Percentiles rank a stretch among this genome's conserved stretches.
phyloP scores from a whole-genome alignment of 1,140 invertebrate genomes.

The Drosophila punjabiensis region DNA sequence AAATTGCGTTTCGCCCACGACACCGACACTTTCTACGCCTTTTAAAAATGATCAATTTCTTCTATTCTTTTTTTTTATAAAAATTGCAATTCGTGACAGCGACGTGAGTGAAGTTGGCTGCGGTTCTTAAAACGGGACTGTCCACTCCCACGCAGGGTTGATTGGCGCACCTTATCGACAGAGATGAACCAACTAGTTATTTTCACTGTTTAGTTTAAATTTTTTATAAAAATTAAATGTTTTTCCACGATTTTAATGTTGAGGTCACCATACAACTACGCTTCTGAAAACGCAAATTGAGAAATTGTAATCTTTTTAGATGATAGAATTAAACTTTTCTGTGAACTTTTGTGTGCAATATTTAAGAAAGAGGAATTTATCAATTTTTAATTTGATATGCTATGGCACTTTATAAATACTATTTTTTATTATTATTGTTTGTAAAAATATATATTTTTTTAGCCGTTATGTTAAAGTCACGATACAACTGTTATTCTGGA shows the following conservation, averaged over 20 bases:
- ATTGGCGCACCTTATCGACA: not conserved
- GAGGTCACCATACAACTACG: no score
- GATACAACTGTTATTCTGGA: not conserved
- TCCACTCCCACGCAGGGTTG: slow-evolving; percentile 17
- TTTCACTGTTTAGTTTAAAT: not conserved
- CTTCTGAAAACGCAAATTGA: no score
- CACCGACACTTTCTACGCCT: slow-evolving; percentile 54
- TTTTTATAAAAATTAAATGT: not conserved
- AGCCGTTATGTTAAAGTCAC: not conserved
- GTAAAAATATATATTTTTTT: not conserved
- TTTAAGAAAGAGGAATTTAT: no score
- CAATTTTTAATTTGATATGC: no score
- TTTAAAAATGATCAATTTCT: slow-evolving; percentile 56
- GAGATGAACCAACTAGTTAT: not conserved
- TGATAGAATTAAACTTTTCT: no score
- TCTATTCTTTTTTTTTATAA: slow-evolving; percentile 56
- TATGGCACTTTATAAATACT: no score
- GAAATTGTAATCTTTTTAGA: no score
- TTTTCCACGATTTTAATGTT: no score
- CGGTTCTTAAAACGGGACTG: slow-evolving; percentile 45
- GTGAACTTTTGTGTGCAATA: no score
- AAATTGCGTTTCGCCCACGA: slow-evolving; percentile 26
- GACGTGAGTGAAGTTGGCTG: slow-evolving; percentile 77
- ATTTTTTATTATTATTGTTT: no score
- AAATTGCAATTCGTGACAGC: slow-evolving; percentile 81